Conservation (phyloP, 2,797 vertebrate genomes). For the Fundulus diaphanus region DNA sequence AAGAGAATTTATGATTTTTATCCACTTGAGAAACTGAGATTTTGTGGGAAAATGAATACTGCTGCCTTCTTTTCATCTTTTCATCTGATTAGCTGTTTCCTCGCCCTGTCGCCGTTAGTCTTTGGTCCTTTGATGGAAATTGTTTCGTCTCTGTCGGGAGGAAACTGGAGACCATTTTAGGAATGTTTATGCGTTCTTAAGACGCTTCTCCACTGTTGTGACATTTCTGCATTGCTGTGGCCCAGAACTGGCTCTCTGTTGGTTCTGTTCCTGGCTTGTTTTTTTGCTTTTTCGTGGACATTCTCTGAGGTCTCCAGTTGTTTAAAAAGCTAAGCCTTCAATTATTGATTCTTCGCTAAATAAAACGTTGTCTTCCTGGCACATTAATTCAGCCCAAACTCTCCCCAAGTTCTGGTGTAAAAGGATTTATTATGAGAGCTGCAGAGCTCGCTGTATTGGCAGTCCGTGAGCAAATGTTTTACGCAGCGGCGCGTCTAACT, state of each 20-base stretch:
- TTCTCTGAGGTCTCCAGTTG: neutral
- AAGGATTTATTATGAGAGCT: neutral
- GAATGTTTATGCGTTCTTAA: too few relatives aligned
- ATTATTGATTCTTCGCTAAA: neutral
- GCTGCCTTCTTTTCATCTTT: too few relatives aligned
- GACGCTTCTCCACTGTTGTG: too few relatives aligned
- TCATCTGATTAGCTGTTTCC: neutral
- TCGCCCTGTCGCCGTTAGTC: neutral
- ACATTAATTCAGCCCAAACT: neutral
- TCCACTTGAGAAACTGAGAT: neutral
- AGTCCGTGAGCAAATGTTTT: conserved; percentile 4
- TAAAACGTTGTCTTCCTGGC: neutral
- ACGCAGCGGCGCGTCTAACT: too few relatives aligned
- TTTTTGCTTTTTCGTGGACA: too few relatives aligned
- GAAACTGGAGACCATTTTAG: too few relatives aligned
- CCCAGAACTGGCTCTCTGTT: neutral
- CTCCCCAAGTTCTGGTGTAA: neutral
- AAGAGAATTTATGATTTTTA: too few relatives aligned
- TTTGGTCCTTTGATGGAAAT: neutral
- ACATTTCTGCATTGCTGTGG: neutral
- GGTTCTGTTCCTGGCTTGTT: neutral
- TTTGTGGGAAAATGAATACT: neutral
- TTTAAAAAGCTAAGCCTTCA: neutral
- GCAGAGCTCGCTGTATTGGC: neutral
- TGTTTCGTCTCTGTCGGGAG: too few relatives aligned